phyloP scores from a whole-genome alignment of 1,140 invertebrate genomes.

The Colletes latitarsis region DNA sequence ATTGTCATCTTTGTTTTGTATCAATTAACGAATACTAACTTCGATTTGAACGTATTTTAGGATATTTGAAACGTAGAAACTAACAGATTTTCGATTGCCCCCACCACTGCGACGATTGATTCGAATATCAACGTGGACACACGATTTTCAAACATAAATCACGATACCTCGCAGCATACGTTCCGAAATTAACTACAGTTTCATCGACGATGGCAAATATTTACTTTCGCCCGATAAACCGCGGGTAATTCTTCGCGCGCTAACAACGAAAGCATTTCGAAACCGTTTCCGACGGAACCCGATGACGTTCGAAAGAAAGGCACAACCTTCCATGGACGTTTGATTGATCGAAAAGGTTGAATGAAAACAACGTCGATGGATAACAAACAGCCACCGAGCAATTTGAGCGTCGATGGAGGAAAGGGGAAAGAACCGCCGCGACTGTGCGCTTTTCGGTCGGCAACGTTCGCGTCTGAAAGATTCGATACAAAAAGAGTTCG shows the following conservation, averaged over 20 bases:
- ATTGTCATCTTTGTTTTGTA: no score
- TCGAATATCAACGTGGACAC: not conserved
- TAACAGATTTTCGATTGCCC: not conserved
- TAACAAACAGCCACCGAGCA: not conserved
- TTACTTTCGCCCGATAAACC: not conserved
- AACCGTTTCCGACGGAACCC: not conserved
- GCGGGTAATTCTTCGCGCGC: not conserved
- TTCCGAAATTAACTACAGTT: not conserved
- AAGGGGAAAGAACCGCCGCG: not conserved
- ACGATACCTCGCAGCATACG: not conserved
- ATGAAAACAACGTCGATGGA: not conserved
- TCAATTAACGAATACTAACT: no score
- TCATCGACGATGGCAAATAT: not conserved
- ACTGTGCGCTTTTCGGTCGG: not conserved
- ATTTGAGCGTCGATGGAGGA: not conserved
- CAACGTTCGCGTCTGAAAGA: no score
- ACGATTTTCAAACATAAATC: not conserved
- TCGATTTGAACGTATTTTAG: no score
- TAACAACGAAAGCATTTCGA: not conserved
- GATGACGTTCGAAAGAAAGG: conserved; percentile 10
- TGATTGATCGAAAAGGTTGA: not conserved
- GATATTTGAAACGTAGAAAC: not conserved
- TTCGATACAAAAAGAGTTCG: not conserved
- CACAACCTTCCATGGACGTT: not conserved
- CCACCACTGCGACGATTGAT: not conserved